Evolutionary conservation across 2,113 vertebrate species (phyloP), one percentile per base, ranked within the genome.

Genomic region (Tachysurus fulvidraco): DNA sequence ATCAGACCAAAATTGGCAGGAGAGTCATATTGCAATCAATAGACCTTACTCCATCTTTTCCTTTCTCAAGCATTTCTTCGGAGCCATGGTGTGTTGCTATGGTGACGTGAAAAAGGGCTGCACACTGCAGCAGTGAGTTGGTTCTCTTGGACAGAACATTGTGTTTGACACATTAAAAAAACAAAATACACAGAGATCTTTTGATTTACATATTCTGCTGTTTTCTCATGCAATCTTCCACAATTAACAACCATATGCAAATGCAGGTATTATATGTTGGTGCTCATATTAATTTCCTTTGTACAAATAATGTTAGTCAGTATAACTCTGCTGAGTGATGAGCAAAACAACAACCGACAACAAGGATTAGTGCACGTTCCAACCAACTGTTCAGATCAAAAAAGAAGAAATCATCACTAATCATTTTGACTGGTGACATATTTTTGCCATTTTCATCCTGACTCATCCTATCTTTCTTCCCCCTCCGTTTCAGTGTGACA

Each of bases 401-500:
- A 2, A 28, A 28, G 36, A 84, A 81, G 30, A 60, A 81, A 44
- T 60, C 28, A 79, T 79, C 77, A 30, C 64, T 23, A 17, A 65
- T 78, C 23, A 78, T 54, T 77, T 90, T 80, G 65, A 65, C 71
- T 87, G 52, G 76, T 78, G 76, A 80, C 89, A 19, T 21, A 30
- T 12, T 65, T 59, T 30, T 55, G 25, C 67, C 36, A 59, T 52
- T 52, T 84, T 65, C 28, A 13, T n/a, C 28, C 85, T 83, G 46
- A 64, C 60, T 90, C 67, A 30, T 54, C 44, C 81, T 84, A 25
- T 67, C n/a, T 91, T 7, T 62, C 25, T 85, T 85, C 28, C 1
- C 2, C 60, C 54, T 10, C 55, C 69, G 60, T 84, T 73, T n/a
- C 17, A 99, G 98, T 99, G 98, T 89, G 98, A 99, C 93, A 99